Percentiles rank a stretch among this genome's conserved stretches.
Evolutionary conservation across 2,797 vertebrate species (phyloP).

Genomic region (Ceryle rudis): DNA sequence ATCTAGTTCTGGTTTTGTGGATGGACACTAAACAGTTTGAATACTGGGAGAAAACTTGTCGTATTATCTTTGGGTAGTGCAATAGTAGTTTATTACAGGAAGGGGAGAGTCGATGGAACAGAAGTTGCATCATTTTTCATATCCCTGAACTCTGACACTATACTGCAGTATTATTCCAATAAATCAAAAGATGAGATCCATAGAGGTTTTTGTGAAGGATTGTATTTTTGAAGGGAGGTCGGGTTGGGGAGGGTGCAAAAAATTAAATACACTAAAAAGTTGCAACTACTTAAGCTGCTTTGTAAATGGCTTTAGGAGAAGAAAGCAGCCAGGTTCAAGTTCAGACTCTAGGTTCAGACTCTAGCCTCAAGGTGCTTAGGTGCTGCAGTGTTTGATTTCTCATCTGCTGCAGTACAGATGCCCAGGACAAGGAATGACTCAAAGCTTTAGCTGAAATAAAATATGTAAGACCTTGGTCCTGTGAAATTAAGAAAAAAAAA

Average conservation of each 20-base stretch:
- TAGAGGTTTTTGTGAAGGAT: constrained; percentile 32
- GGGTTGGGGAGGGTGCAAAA: background rate
- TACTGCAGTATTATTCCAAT: constrained; percentile 34
- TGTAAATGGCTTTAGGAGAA: background rate
- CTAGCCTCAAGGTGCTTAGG: background rate
- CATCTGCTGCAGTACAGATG: background rate
- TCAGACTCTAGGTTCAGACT: background rate
- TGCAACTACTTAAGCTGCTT: background rate
- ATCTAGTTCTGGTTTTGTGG: background rate
- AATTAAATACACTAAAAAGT: background rate
- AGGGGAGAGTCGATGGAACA: background rate
- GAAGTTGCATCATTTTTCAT: constrained; percentile 51
- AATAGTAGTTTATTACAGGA: constrained; percentile 62
- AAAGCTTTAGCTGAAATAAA: background rate
- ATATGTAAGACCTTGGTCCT: background rate
- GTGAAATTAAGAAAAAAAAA: background rate
- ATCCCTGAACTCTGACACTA: constrained; percentile 40
- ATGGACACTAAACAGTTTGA: constrained; percentile 36
- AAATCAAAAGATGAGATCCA: constrained; percentile 58
- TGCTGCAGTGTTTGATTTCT: constrained; percentile 15
- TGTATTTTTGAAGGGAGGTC: constrained; percentile 27
- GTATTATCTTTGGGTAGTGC: constrained; percentile 10
- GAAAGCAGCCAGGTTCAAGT: background rate
- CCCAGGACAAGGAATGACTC: background rate
- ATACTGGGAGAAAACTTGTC: constrained; percentile 17